Evolutionary conservation across 2,113 vertebrate species (phyloP), one percentile per base, ranked within the genome.

Genomic region (Coptodon bakossiorum): DNA sequence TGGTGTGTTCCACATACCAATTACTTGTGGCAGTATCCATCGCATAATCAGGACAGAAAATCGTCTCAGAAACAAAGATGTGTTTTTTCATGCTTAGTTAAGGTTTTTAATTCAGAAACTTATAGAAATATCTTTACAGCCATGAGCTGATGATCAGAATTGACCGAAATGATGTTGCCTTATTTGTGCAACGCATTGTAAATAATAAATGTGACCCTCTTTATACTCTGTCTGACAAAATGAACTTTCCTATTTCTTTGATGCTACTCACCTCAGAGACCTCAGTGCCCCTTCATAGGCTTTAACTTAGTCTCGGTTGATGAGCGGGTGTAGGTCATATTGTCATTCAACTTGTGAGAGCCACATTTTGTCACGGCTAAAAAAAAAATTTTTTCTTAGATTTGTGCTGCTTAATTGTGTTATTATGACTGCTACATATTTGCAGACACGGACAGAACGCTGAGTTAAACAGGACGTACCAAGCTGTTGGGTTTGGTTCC

Each of bases 391-490:
- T 71, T 71, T 3, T 68, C 82, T 87, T 68, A 48, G 82, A 83
- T 87, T 86, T 90, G 27, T 61, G 24, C n/a, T 24, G n/a, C 68
- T 52, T 9, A 17, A 80, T 89, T 63, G 90, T 92, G 81, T 86
- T 87, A 82, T 85, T 63, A 56, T 92, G 86, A 80, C 76, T 31
- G 71, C 87, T 87, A 68, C 91, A 84, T 90, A 86, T 86, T 91
- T 95, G 56, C 89, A 91, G 87, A 91, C 79, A 43, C 4, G 63
- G 88, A 84, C 89, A 85, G 87, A 86, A 86, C 54, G 3, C 79
- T 54, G 88, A 86, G 88, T 94, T 92, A 95, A 95, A 93, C 94
- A 91, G 94, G 94, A 95, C 89, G 89, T 88, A 86, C 93, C 90
- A 85, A 90, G 90, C 91, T 7, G 40, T 86, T 82, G 90, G 92